A percentile compares a stretch with the other conserved stretches of the same genome.
Conservation (phyloP, 2,888 invertebrate species). For the Diarsia rubi region DNA sequence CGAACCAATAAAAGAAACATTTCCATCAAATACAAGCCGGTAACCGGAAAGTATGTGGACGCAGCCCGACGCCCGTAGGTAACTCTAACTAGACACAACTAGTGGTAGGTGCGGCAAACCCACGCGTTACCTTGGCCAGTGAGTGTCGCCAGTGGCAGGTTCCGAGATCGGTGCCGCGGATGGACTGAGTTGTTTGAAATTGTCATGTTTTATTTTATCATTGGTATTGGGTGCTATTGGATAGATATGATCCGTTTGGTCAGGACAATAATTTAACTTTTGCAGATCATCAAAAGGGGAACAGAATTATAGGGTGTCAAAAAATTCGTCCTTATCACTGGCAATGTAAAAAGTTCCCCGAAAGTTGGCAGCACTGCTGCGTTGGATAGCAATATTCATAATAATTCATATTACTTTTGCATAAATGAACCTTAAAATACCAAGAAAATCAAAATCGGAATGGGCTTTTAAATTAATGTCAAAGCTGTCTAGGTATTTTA, state of each 20-base stretch:
- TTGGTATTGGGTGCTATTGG: not conserved
- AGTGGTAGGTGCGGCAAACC: constrained; percentile 51
- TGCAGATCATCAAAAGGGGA: too few species aligned
- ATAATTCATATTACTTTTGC: too few species aligned
- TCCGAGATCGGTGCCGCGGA: constrained; percentile 48
- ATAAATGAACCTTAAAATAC: not conserved
- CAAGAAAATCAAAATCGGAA: not conserved
- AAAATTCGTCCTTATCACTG: too few species aligned
- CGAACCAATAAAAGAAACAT: constrained; percentile 40
- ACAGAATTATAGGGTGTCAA: too few species aligned
- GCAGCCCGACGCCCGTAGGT: not conserved
- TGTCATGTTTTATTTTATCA: constrained; percentile 18
- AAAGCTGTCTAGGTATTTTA: not conserved
- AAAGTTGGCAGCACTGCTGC: too few species aligned
- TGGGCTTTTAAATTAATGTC: not conserved
- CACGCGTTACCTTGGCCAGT: constrained; percentile 65
- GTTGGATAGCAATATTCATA: too few species aligned
- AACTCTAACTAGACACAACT: constrained; percentile 39
- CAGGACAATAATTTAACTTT: not conserved
- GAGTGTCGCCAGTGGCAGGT: constrained; percentile 50
- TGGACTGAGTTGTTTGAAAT: constrained; percentile 48
- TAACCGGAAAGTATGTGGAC: constrained; percentile 58
- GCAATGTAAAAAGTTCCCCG: too few species aligned
- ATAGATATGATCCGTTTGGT: not conserved
- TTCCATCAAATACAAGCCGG: constrained; percentile 45